Evolutionary conservation across 2,888 invertebrate species (phyloP).

Genomic region (Brachyopa scutellaris): DNA sequence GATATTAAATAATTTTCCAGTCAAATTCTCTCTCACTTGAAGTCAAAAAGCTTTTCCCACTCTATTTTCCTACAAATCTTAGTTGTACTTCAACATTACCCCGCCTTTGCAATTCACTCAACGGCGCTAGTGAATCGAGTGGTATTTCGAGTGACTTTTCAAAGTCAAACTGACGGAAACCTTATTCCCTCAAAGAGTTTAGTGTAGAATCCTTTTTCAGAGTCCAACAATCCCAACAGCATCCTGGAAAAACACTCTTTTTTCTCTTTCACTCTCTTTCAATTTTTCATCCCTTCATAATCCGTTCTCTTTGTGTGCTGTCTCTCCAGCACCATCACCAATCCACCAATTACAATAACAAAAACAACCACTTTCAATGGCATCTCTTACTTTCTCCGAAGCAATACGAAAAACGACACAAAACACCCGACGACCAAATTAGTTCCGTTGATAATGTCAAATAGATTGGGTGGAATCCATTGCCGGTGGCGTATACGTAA

Average conservation of each 20-base stretch:
- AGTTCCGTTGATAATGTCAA: conserved; percentile 73
- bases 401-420: conserved; percentile 57
- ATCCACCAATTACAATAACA: conserved; percentile 42
- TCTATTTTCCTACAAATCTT: conserved; percentile 37
- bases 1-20: conserved; percentile 30
- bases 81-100: background rate
- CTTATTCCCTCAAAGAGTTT: no score
- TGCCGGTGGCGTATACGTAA: conserved; percentile 69
- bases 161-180: conserved; percentile 7
- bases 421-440: conserved; percentile 71
- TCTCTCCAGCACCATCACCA: background rate
- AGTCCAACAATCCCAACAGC: no score
- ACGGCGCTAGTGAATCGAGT: conserved; percentile 34
- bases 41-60: conserved; percentile 23
- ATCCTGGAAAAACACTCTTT: background rate
- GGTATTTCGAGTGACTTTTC: conserved; percentile 3
- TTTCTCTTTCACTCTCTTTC: no score
- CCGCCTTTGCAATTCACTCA: conserved; percentile 20
- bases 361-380: background rate
- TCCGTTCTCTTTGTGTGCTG: background rate
- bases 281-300: background rate
- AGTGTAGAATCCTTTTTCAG: no score
- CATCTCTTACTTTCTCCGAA: conserved; percentile 33
- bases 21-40: background rate
- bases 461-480: conserved; percentile 72